Percentiles rank a stretch among this genome's conserved stretches.
Evolutionary conservation across 2,113 vertebrate genomes (phyloP).

Genomic region (Pavo muticus): DNA sequence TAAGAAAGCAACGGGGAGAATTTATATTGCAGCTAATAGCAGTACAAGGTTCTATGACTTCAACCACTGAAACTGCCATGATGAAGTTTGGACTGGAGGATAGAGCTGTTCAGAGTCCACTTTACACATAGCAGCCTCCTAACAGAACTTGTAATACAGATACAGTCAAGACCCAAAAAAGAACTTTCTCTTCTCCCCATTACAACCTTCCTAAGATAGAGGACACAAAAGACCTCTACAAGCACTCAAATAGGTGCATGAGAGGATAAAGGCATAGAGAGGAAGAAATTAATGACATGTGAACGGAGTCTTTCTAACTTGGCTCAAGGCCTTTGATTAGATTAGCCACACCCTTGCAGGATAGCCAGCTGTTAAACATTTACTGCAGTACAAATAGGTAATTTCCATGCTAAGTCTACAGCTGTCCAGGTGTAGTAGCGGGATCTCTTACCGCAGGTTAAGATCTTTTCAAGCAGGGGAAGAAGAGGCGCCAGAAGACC

Average conservation of each 20-base stretch:
- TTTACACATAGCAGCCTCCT: not conserved
- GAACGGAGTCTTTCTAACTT: not conserved
- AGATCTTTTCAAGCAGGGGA: not conserved
- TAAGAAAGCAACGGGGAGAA: not conserved
- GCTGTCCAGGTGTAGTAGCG: not conserved
- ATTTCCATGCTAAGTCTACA: not conserved
- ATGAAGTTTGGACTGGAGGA: not conserved
- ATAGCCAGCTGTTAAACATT: constrained; percentile 65
- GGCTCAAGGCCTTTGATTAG: constrained; percentile 3
- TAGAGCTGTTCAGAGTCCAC: not conserved
- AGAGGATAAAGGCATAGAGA: not conserved
- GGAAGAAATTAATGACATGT: not conserved
- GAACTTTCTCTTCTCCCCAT: not conserved
- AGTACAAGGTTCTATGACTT: not conserved
- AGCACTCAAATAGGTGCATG: not conserved
- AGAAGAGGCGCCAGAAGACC: not conserved
- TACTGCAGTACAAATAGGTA: constrained; percentile 23
- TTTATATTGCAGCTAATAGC: not conserved
- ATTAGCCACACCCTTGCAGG: constrained; percentile 44
- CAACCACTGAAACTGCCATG: not conserved
- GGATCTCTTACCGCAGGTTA: not conserved
- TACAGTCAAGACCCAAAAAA: not conserved
- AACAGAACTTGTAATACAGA: not conserved
- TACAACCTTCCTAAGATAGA: not conserved
- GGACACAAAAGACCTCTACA: not conserved